phyloP scores from a whole-genome alignment of 1,140 invertebrate species.

The Drosophila sp. region DNA sequence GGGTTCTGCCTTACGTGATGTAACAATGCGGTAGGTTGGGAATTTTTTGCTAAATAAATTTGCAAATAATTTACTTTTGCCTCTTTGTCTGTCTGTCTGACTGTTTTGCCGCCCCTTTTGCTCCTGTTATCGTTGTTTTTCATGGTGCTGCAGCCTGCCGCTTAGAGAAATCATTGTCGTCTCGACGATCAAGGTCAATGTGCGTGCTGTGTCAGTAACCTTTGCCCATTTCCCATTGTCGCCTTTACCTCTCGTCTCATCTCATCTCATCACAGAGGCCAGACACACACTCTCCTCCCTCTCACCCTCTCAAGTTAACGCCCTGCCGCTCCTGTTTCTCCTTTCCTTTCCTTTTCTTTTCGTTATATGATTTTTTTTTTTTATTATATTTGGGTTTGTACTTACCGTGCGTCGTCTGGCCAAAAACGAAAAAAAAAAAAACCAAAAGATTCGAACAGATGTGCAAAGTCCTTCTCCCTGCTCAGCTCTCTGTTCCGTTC shows the following conservation, averaged over 20 bases:
- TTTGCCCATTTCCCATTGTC: conserved; percentile 61
- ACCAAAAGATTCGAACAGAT: conserved; percentile 67
- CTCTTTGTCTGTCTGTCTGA: conserved; percentile 34
- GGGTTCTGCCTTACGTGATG: conserved; percentile 66
- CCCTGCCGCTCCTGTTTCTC: conserved; percentile 1
- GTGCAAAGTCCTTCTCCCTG: conserved; percentile 60
- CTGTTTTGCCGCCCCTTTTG: conserved; percentile 13
- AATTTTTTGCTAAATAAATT: conserved; percentile 66
- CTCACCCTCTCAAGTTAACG: not conserved
- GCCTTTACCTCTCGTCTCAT: conserved; percentile 26
- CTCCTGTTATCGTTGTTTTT: conserved; percentile 7
- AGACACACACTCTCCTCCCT: not conserved
- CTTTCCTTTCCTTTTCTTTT: conserved; percentile 3
- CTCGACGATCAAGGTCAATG: conserved; percentile 79
- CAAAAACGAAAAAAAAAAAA: conserved; percentile 36
- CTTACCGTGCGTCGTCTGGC: conserved; percentile 62
- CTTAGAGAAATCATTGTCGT: conserved; percentile 47
- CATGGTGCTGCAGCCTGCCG: conserved; percentile 4
- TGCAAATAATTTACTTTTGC: conserved; percentile 62
- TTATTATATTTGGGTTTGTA: conserved; percentile 75
- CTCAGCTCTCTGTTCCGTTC: not conserved
- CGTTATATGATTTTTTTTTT: conserved; percentile 11
- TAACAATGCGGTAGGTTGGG: conserved; percentile 72
- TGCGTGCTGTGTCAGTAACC: conserved; percentile 80
- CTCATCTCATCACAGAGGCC: conserved; percentile 33